These are phyloP conservation scores for Podargus strigoides DNA, from an alignment of 2,797 vertebrate species.

Conservation along the genomic window DNA sequence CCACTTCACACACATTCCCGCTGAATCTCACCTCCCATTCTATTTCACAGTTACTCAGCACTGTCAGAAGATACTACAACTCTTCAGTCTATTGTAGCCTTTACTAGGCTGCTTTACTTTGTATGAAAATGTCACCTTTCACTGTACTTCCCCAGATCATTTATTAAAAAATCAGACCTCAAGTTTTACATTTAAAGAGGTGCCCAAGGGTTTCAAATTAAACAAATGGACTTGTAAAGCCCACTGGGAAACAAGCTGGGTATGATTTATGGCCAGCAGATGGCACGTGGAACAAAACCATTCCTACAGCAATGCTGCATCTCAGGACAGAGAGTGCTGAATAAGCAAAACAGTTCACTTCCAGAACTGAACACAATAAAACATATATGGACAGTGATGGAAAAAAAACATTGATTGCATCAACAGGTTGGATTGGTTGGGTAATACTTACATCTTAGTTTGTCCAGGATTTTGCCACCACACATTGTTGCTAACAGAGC, in stretches of 20 bases:
- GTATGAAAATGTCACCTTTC: not conserved
- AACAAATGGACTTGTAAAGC: rapidly evolving
- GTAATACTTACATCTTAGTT: slow-evolving; percentile 90
- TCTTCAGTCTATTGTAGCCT: not conserved
- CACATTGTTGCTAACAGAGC: slow-evolving; percentile 96
- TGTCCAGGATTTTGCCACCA: slow-evolving; percentile 97
- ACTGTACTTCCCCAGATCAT: not conserved
- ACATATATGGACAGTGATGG: not conserved
- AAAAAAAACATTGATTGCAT: not conserved
- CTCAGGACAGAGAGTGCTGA: rapidly evolving
- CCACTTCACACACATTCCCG: not conserved
- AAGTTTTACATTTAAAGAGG: not conserved
- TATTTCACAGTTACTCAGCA: not conserved
- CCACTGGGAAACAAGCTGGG: rapidly evolving
- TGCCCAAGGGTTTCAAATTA: not conserved
- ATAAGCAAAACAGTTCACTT: not conserved
- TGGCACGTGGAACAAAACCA: not conserved
- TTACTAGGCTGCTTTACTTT: not conserved
- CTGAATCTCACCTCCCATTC: not conserved
- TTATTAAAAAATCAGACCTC: not conserved
- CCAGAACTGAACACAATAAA: not conserved
- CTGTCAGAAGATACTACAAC: not conserved
- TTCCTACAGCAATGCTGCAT: not conserved
- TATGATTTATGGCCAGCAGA: not conserved
- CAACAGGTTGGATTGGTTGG: not conserved